Conservation (phyloP, 1,140 invertebrate genomes). For the Vollenhovia emeryi region DNA sequence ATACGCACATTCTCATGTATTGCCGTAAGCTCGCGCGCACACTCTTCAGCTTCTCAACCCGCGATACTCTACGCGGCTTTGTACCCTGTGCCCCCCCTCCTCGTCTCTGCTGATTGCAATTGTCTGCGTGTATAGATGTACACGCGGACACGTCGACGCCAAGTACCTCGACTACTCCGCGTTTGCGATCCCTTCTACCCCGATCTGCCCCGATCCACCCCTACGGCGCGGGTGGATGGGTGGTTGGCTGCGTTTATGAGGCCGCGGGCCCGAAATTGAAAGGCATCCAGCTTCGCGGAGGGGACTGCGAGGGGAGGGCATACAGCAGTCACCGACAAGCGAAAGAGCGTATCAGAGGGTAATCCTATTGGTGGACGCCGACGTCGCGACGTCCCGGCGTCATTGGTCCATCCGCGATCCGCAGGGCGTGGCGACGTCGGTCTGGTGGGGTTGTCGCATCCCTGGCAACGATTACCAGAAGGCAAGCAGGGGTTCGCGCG, state of each 20-base stretch:
- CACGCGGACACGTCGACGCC: not conserved
- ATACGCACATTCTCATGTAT: constrained; percentile 6
- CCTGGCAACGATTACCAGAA: constrained; percentile 76
- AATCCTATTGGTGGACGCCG: constrained; percentile 85
- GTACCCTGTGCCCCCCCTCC: not conserved
- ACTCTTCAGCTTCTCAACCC: not conserved
- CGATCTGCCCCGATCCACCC: not conserved
- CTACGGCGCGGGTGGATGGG: constrained; percentile 62
- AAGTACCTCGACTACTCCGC: not conserved
- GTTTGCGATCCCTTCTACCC: not conserved
- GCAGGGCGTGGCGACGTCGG: constrained; percentile 77
- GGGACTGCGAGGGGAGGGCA: constrained; percentile 57
- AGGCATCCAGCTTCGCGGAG: constrained; percentile 62
- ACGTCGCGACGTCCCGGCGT: constrained; percentile 81
- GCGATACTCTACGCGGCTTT: constrained; percentile 35
- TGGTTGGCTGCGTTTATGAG: constrained; percentile 73
- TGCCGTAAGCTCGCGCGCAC: not conserved
- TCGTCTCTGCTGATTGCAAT: not conserved
- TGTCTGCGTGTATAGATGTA: constrained; percentile 4
- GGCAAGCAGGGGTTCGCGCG: constrained; percentile 67
- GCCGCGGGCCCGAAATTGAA: constrained; percentile 73
- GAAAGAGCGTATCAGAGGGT: constrained; percentile 86
- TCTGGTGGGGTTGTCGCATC: constrained; percentile 63
- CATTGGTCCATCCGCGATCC: constrained; percentile 79
- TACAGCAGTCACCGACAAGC: constrained; percentile 80